phyloP scores from a whole-genome alignment of 2,888 invertebrate species.

The Coenonympha arcania region DNA sequence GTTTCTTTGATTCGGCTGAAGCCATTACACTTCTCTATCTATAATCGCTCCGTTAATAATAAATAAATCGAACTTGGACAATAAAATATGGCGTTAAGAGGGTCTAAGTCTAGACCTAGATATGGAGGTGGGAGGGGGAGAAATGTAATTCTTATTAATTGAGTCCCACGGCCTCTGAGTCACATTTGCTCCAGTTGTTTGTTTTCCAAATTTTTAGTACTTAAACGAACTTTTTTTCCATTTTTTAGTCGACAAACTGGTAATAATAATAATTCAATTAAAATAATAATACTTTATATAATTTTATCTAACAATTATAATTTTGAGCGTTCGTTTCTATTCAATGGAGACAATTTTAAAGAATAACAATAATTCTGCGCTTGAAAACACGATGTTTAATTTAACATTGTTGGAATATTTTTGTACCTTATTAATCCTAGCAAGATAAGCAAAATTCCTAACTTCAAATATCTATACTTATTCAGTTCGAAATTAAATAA shows the following conservation, averaged over 20 bases:
- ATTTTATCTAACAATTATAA: conserved; percentile 14
- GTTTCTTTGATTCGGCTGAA: no score
- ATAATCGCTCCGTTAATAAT: no score
- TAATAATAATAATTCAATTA: background rate
- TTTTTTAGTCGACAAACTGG: background rate
- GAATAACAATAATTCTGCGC: conserved; percentile 7
- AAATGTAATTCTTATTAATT: no score
- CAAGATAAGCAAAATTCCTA: conserved; percentile 23
- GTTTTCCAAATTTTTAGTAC: background rate
- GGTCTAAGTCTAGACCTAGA: no score
- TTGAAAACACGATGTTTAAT: background rate
- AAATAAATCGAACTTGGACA: no score
- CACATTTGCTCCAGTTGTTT: background rate
- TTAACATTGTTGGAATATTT: background rate
- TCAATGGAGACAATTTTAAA: conserved; percentile 19
- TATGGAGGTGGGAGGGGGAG: no score
- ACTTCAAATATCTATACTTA: background rate
- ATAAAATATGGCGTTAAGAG: no score
- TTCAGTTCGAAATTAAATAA: background rate
- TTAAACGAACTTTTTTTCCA: background rate
- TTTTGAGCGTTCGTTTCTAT: conserved; percentile 41
- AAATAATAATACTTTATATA: background rate
- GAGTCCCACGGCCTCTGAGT: no score
- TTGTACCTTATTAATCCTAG: conserved; percentile 24
- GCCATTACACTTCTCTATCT: no score